A percentile compares a stretch with the other conserved stretches of the same genome.
Conservation (phyloP, 2,113 vertebrate genomes). For the Rhynchomys soricoides region DNA sequence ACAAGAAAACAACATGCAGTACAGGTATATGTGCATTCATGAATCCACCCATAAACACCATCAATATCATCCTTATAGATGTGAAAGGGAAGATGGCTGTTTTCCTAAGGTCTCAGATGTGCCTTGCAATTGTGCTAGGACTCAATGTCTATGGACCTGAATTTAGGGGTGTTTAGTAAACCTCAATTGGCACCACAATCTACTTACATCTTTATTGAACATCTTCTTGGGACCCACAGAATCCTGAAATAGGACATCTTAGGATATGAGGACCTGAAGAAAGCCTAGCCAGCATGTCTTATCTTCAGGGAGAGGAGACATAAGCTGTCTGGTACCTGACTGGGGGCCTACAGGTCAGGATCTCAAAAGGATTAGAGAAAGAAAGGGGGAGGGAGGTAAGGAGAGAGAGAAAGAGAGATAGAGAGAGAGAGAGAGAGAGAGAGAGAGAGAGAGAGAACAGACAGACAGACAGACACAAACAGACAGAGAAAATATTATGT, state of each 20-base stretch:
- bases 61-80: neutral
- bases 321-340: neutral
- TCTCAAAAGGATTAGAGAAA: neutral
- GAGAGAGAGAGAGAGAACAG: neutral
- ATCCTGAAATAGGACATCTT: neutral
- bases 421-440: neutral
- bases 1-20: neutral
- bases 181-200: neutral
- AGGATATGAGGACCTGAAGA: neutral
- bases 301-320: neutral
- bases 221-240: neutral
- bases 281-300: neutral
- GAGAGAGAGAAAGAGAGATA: neutral
- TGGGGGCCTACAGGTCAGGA: neutral
- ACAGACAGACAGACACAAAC: fast-evolving
- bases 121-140: neutral
- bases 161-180: neutral
- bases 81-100: fast-evolving
- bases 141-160: neutral
- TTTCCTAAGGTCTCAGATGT: neutral
- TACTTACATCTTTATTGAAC: neutral
- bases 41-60: neutral
- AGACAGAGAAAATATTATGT: neutral
- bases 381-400: neutral
- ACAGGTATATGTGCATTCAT: fast-evolving